phyloP scores from a whole-genome alignment of 1,140 invertebrate species.

The Laupala kohalensis region DNA sequence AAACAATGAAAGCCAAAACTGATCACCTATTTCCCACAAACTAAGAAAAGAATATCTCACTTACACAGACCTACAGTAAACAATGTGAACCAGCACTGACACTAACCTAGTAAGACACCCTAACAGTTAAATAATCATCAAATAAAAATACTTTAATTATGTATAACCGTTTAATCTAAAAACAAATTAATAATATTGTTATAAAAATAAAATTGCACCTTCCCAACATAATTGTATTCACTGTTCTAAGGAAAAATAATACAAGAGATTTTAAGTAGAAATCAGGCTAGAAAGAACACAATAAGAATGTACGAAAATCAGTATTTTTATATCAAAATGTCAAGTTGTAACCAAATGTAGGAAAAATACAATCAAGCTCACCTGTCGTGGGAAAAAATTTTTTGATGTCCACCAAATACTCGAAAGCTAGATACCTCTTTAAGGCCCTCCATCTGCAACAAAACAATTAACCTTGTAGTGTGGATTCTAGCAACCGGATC shows the following conservation, averaged over 20 bases:
- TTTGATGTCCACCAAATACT: conserved; percentile 70
- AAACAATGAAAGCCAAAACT: no score
- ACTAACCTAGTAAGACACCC: no score
- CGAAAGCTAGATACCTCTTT: conserved; percentile 53
- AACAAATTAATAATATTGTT: not conserved
- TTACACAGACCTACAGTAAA: no score
- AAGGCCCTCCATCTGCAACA: conserved; percentile 30
- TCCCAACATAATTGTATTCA: no score
- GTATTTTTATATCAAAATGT: not conserved
- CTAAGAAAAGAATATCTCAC: no score
- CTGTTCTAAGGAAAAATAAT: not conserved
- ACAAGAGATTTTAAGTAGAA: not conserved
- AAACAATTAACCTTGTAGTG: not conserved
- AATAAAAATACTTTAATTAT: no score
- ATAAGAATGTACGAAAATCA: not conserved
- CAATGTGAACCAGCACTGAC: no score
- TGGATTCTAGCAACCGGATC: no score
- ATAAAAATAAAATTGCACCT: not conserved
- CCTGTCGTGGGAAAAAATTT: conserved; percentile 74
- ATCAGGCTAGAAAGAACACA: not conserved
- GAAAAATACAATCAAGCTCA: conserved; percentile 25
- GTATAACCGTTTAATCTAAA: no score
- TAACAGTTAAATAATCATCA: no score
- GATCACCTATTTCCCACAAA: no score
- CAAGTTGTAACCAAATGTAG: not conserved